A percentile compares a stretch with the other conserved stretches of the same genome.
Evolutionary conservation across 2,113 vertebrate genomes (phyloP).

Genomic region (Pithys albifrons): DNA sequence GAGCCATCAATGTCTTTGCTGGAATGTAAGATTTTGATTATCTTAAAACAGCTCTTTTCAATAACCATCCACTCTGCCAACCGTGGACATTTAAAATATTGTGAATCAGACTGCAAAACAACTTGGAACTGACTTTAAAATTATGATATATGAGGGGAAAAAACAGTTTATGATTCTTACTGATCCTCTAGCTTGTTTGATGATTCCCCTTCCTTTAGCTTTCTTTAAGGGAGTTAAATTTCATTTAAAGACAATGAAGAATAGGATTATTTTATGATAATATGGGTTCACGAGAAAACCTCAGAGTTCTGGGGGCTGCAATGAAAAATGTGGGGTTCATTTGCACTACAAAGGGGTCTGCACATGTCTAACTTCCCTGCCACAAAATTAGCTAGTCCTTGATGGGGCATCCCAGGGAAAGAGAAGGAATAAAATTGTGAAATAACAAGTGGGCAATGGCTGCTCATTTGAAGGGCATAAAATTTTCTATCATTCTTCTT

Average conservation of each 20-base stretch:
- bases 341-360: not conserved
- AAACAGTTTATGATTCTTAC: not conserved
- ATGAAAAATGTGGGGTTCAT: not conserved
- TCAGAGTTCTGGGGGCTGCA: not conserved
- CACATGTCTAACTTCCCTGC: not conserved
- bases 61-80: not conserved
- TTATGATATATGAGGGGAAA: fast-evolving
- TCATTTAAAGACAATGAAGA: not conserved
- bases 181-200: not conserved
- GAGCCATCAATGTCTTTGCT: not conserved
- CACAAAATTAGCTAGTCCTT: not conserved
- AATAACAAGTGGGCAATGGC: not conserved
- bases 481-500: not conserved
- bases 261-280: not conserved
- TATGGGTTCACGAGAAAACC: not conserved
- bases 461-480: not conserved
- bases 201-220: not conserved
- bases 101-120: not conserved
- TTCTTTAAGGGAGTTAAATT: not conserved
- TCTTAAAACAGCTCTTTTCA: not conserved
- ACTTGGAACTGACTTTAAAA: not conserved
- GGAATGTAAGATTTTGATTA: not conserved
- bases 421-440: not conserved
- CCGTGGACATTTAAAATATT: not conserved
- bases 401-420: not conserved